Evolutionary conservation across 2,797 vertebrate species (phyloP).

Genomic region (Microtus californicus): DNA sequence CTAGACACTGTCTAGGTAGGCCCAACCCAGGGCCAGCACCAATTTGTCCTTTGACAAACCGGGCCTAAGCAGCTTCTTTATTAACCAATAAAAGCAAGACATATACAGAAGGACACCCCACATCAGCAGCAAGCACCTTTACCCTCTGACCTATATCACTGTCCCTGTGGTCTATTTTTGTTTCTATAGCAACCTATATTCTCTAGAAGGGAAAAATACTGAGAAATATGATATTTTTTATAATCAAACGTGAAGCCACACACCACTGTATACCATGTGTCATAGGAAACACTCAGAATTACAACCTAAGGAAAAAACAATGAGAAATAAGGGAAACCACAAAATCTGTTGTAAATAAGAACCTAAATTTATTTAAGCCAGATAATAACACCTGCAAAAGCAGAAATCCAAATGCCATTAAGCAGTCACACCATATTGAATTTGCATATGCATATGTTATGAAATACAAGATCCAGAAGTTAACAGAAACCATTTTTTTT

Average conservation of each 20-base stretch:
- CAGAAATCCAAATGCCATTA: background rate
- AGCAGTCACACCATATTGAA: background rate
- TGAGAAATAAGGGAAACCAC: conserved; percentile 6
- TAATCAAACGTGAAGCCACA: background rate
- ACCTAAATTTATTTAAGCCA: conserved; percentile 71
- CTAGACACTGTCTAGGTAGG: too few relatives aligned
- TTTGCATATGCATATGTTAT: background rate
- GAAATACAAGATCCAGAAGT: background rate
- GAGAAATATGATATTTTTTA: conserved; percentile 22
- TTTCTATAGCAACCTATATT: background rate
- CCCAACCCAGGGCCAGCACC: too few relatives aligned
- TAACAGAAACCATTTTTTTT: background rate
- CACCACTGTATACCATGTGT: background rate
- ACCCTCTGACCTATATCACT: background rate
- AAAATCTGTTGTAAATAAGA: background rate
- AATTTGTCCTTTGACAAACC: too few relatives aligned
- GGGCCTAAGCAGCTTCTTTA: too few relatives aligned
- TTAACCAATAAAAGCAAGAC: too few relatives aligned
- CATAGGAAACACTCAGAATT: conserved; percentile 28
- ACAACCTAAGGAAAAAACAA: background rate
- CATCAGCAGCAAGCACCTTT: background rate
- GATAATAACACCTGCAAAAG: conserved; percentile 32
- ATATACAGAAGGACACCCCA: too few relatives aligned
- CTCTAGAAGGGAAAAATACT: background rate
- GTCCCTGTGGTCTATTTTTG: conserved; percentile 16